Evolutionary conservation across 2,797 vertebrate genomes (phyloP).

Genomic region (Lindbergichthys nudifrons): DNA sequence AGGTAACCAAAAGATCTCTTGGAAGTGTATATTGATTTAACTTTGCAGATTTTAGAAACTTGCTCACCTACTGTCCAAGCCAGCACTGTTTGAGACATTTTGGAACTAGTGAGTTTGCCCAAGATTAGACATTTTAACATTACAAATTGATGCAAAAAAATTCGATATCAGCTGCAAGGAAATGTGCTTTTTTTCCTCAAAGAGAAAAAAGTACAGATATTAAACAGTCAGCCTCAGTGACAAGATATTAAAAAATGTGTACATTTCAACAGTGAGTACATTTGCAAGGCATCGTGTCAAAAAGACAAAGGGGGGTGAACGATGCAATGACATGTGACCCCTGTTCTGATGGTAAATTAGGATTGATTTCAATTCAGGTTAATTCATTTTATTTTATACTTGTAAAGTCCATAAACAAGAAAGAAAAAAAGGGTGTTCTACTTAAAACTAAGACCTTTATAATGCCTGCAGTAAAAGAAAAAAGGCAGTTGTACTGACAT

Average conservation of each 20-base stretch:
- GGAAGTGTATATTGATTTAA: constrained; percentile 1
- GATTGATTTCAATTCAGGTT: constrained; percentile 17
- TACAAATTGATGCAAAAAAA: constrained; percentile 29
- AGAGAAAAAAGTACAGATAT: background rate
- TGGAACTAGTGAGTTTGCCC: constrained; percentile 12
- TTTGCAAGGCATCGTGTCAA: constrained; percentile 12
- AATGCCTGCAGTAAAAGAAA: background rate
- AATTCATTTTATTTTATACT: constrained; percentile 10
- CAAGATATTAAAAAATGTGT: constrained; percentile 14
- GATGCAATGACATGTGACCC: constrained; percentile 5
- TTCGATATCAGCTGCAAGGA: constrained; percentile 22
- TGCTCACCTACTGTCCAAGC: background rate
- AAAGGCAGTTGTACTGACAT: constrained; percentile 2
- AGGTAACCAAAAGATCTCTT: background rate
- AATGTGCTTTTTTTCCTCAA: constrained; percentile 24
- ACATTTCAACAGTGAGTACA: constrained; percentile 50
- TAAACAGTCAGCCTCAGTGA: constrained; percentile 37
- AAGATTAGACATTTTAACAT: constrained; percentile 32
- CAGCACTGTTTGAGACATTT: constrained; percentile 41
- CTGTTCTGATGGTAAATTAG: constrained; percentile 7
- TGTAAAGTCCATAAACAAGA: background rate
- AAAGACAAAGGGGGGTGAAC: background rate
- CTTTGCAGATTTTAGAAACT: constrained; percentile 9
- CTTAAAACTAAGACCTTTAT: background rate
- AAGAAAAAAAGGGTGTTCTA: background rate